phyloP scores from a whole-genome alignment of 1,140 invertebrate genomes.

The Lordiphosa stackelbergi region DNA sequence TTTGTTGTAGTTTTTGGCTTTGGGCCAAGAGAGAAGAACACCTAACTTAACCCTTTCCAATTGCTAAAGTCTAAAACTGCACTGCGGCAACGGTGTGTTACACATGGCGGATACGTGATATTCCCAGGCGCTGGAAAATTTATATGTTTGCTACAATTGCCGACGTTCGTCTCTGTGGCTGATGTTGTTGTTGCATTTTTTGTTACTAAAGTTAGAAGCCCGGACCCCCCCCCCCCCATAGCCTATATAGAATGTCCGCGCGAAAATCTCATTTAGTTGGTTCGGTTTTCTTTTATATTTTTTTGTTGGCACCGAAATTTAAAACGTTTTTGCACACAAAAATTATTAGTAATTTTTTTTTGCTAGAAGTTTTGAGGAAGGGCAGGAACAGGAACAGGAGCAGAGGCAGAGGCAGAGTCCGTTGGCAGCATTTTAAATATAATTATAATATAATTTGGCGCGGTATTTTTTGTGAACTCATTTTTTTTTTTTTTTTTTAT shows the following conservation, averaged over 20 bases:
- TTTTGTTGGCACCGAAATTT: conserved; percentile 17
- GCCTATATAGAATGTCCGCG: background rate
- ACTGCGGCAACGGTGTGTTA: conserved; percentile 35
- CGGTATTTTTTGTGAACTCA: conserved; percentile 53
- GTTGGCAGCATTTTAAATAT: conserved; percentile 71
- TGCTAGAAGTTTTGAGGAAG: background rate
- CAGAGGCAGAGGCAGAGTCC: conserved; percentile 24
- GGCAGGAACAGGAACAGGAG: background rate
- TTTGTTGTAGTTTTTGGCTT: conserved; percentile 13
- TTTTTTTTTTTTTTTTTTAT: conserved; percentile 14
- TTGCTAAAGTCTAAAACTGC: conserved; percentile 31
- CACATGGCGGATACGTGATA: conserved; percentile 48
- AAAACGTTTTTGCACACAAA: conserved; percentile 21
- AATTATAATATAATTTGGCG: conserved; percentile 74
- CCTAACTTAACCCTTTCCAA: conserved; percentile 5
- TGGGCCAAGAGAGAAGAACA: conserved; percentile 24
- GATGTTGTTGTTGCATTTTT: conserved; percentile 15
- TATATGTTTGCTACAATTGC: conserved; percentile 29
- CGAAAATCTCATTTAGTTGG: conserved; percentile 38
- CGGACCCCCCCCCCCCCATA: conserved; percentile 5
- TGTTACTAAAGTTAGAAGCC: conserved; percentile 33
- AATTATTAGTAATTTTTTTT: conserved; percentile 46
- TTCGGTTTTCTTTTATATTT: conserved; percentile 29
- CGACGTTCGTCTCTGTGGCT: conserved; percentile 12
- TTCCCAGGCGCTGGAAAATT: conserved; percentile 36